Conservation (phyloP, 2,113 vertebrate species). For the Atrichornis clamosus region DNA sequence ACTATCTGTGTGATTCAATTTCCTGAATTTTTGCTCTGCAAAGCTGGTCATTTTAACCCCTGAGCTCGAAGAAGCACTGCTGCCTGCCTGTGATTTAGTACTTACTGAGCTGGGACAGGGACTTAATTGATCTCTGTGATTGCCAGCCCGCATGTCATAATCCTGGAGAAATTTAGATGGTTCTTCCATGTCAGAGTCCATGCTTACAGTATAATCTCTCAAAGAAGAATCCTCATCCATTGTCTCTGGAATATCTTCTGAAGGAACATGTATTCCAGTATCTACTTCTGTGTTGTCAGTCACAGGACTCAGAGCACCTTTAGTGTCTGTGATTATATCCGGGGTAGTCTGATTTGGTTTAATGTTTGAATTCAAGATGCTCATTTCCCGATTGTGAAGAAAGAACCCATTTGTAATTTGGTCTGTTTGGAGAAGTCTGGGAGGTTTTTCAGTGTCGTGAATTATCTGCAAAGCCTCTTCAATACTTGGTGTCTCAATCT, state of each 20-base stretch:
- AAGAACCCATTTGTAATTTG: slow-evolving; percentile 90
- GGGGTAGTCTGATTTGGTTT: slow-evolving; percentile 65
- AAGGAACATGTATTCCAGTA: slow-evolving; percentile 91
- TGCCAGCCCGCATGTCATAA: slow-evolving; percentile 74
- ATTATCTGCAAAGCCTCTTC: slow-evolving; percentile 94
- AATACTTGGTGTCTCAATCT: slow-evolving; percentile 82
- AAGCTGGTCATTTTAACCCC: slow-evolving; percentile 94
- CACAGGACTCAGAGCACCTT: slow-evolving; percentile 78
- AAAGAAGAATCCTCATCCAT: slow-evolving; percentile 96
- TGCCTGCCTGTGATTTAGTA: slow-evolving; percentile 86
- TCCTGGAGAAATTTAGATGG: slow-evolving; percentile 79
- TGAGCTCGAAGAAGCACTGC: slow-evolving; percentile 87
- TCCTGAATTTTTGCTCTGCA: slow-evolving; percentile 92
- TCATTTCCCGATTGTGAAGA: slow-evolving; percentile 83
- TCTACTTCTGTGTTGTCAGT: slow-evolving; percentile 91
- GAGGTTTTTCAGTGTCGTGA: slow-evolving; percentile 82
- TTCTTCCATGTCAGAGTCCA: slow-evolving; percentile 92
- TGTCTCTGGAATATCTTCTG: slow-evolving; percentile 93
- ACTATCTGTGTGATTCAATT: slow-evolving; percentile 82
- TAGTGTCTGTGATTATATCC: slow-evolving; percentile 80
- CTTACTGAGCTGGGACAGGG: slow-evolving; percentile 86
- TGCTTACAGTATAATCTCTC: slow-evolving; percentile 91
- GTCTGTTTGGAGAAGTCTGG: slow-evolving; percentile 71
- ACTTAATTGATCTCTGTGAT: slow-evolving; percentile 77
- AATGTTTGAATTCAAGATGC: slow-evolving; percentile 72